Evolutionary conservation across 2,797 vertebrate species (phyloP), one percentile per base, ranked within the genome.

Genomic region (Peromyscus attwateri): DNA sequence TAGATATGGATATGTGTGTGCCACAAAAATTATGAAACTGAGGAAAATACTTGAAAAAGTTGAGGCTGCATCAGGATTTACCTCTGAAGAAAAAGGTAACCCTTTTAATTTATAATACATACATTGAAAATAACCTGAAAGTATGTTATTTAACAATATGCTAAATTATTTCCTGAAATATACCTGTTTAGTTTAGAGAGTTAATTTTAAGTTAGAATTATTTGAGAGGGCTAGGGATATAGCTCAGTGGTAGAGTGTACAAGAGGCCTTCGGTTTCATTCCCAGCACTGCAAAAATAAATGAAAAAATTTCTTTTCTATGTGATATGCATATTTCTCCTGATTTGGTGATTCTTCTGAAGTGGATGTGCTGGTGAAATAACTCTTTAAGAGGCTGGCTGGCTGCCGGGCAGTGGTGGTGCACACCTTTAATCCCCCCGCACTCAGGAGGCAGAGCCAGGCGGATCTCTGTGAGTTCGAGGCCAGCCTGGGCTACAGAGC

Each of bases 21-120:
- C 99, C 92, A 99, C 99, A 70, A 99, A 99, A 99, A 99, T 99
- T 98, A 99, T 99, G 99, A 99, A 99, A 98, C 98, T 99, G 87
- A 99, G 99, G 98, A 99, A 99, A 98, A 99, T 99, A 97, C 98
- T 99, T 98, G 99, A 99, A 98, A 99, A 99, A 98, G 99, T 99
- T 94, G 99, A 99, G 97, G 99, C 99, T 85, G 99, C 99, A 0
- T 99, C 99, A 96, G 99, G 99, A 96, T 99, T 99, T 98, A 99
- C 99, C 21, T 99, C 99, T 91, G 99, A 99, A 98, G 99, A 99
- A 98, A 99, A 99, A 99, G 99, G 99, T 99, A 97, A 97, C 37
- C 16, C 17, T 84, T 84, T 91, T 75, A 17, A 79, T 87, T 91
- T 95, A 3, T 6, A 43, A 40, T 81, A 81, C 4, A 87, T 37